Evolutionary conservation across 2,888 invertebrate species (phyloP).

Genomic region (Torymus auratus): DNA sequence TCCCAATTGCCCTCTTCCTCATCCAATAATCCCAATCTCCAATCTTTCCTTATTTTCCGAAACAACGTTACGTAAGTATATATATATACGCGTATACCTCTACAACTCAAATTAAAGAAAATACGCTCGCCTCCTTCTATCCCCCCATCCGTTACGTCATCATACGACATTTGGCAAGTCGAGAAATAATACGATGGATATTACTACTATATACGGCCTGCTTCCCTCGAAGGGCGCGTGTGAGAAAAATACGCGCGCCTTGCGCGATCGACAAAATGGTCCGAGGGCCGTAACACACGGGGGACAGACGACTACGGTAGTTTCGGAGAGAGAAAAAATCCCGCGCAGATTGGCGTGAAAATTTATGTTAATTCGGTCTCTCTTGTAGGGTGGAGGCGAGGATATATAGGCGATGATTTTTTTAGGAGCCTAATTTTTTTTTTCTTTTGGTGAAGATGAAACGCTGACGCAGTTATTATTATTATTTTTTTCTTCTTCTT

Average conservation of each 20-base stretch:
- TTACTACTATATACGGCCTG: background rate
- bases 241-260: background rate
- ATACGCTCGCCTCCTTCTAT: too few species aligned
- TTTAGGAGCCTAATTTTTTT: background rate
- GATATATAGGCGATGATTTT: too few species aligned
- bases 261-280: conserved; percentile 41
- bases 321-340: conserved; percentile 16
- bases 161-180: background rate
- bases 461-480: too few species aligned
- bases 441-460: background rate
- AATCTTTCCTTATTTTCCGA: too few species aligned
- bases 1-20: too few species aligned
- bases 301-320: background rate
- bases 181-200: background rate
- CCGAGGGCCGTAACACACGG: conserved; percentile 24
- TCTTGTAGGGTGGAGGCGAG: conserved; percentile 7
- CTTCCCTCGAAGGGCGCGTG: too few species aligned
- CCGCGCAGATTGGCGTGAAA: conserved; percentile 56
- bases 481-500: too few species aligned
- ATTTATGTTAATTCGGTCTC: conserved; percentile 56
- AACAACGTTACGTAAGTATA: too few species aligned
- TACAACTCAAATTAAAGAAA: too few species aligned
- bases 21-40: too few species aligned
- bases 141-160: too few species aligned
- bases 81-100: background rate